A percentile compares a stretch with the other conserved stretches of the same genome.
These are phyloP conservation scores for Bombus pyrosoma DNA, from an alignment of 1,140 invertebrate species.

Conservation along the genomic window DNA sequence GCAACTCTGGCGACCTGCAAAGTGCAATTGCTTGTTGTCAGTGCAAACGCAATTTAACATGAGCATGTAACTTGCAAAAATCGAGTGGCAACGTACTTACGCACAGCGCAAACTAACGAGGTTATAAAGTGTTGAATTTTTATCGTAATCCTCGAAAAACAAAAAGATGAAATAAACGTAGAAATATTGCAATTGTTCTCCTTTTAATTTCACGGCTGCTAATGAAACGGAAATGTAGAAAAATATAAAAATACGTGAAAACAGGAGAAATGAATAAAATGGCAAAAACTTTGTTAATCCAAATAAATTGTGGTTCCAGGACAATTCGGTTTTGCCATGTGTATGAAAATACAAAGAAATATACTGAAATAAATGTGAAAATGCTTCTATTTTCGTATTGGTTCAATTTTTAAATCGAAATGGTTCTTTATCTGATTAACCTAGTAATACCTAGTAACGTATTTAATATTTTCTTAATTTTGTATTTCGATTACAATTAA, in stretches of 20 bases:
- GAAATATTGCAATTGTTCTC: neutral
- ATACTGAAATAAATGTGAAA: neutral
- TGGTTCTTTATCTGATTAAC: neutral
- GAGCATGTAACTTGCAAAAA: conserved; percentile 9
- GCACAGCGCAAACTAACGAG: neutral
- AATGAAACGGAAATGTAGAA: neutral
- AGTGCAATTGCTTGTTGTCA: conserved; percentile 35
- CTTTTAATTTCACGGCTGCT: neutral
- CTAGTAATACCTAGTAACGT: neutral
- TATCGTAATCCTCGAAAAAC: neutral
- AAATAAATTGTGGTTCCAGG: neutral
- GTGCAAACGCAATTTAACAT: conserved; percentile 31
- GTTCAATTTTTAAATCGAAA: neutral
- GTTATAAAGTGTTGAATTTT: neutral
- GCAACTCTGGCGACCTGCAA: conserved; percentile 8
- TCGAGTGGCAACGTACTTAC: conserved; percentile 7
- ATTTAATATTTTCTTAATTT: neutral
- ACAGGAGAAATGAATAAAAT: neutral
- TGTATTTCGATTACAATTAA: neutral
- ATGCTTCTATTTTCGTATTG: neutral
- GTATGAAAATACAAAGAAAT: neutral
- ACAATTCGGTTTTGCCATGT: neutral
- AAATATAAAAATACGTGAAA: neutral
- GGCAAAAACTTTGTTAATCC: neutral
- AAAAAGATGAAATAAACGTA: neutral